A percentile compares a stretch with the other conserved stretches of the same genome.
phyloP scores from a whole-genome alignment of 2,888 invertebrate species.

The Orchesellides sinensis region DNA sequence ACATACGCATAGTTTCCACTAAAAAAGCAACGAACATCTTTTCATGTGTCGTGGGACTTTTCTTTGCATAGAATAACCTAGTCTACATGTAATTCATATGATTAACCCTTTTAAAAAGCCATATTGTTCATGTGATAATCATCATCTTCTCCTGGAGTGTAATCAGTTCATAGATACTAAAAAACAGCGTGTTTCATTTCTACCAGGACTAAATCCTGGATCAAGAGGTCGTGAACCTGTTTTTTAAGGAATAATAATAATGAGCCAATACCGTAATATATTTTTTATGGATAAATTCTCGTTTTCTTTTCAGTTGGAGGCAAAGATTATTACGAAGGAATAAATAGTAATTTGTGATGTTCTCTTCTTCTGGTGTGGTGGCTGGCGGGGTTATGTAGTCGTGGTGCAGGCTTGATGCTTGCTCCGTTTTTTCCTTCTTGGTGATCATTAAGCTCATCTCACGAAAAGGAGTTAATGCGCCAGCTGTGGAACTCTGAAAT shows the following conservation, averaged over 20 bases:
- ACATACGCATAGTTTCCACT: too few relatives aligned
- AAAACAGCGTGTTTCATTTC: conserved; percentile 23
- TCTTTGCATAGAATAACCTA: background rate
- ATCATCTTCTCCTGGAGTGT: conserved; percentile 1
- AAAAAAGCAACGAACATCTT: background rate
- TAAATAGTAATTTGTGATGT: background rate
- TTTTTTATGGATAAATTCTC: conserved; percentile 10
- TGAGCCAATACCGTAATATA: background rate
- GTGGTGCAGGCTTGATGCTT: background rate
- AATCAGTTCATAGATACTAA: conserved; percentile 44
- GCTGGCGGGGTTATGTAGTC: background rate
- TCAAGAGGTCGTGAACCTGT: conserved; percentile 36
- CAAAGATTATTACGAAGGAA: background rate
- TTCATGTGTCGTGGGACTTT: background rate
- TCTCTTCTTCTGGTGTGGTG: background rate
- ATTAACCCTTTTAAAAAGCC: conserved; percentile 21
- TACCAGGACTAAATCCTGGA: conserved; percentile 35
- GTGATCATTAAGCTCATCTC: too few relatives aligned
- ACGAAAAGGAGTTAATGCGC: too few relatives aligned
- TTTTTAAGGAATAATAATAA: background rate
- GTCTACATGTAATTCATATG: conserved; percentile 19
- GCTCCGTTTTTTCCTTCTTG: too few relatives aligned
- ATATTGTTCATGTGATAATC: conserved; percentile 25
- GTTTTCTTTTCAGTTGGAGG: conserved; percentile 4
- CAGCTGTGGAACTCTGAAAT: too few relatives aligned